phyloP scores from a whole-genome alignment of 2,113 vertebrate genomes.

The Chinchilla lanigera region DNA sequence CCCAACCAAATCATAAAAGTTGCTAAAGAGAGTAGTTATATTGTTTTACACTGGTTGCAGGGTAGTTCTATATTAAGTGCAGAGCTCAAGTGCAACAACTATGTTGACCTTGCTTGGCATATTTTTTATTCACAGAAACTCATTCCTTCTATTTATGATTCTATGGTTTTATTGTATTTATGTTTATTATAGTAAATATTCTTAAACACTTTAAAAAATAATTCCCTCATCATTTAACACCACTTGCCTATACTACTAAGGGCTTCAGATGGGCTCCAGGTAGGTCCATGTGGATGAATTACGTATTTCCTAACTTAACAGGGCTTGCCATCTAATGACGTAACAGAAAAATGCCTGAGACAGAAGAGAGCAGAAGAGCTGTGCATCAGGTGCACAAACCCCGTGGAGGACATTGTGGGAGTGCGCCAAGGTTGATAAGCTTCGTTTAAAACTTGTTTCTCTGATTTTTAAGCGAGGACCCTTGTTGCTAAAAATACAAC shows the following conservation, averaged over 20 bases:
- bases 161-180: background rate
- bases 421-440: background rate
- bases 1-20: background rate
- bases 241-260: background rate
- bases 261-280: background rate
- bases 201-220: background rate
- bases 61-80: background rate
- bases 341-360: background rate
- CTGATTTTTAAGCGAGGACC: conserved; percentile 1
- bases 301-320: background rate
- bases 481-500: conserved; percentile 36
- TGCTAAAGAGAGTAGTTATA: background rate
- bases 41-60: background rate
- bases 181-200: background rate
- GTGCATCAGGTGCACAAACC: background rate
- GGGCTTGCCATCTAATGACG: background rate
- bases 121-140: conserved; percentile 8
- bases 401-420: background rate
- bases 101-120: background rate
- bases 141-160: background rate
- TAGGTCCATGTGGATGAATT: background rate
- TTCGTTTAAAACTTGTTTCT: conserved; percentile 29
- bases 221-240: background rate
- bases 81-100: background rate
- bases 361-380: background rate